Conservation (phyloP, 2,113 vertebrate species). For the Ciconia boyciana region DNA sequence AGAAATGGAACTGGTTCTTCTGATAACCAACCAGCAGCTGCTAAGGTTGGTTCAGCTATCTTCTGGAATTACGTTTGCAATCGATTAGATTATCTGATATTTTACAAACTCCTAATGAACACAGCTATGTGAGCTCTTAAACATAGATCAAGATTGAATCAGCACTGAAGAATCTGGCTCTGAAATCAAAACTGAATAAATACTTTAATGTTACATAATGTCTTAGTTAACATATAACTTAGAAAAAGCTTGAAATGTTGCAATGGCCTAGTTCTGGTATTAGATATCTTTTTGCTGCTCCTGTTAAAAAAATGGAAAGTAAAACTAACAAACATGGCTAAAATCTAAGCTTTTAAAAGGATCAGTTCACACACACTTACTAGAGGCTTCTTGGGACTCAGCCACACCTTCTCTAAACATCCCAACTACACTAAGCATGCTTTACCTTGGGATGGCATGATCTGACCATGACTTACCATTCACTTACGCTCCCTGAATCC, state of each 20-base stretch:
- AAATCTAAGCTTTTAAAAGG: neutral
- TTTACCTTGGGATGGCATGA: neutral
- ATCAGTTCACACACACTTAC: neutral
- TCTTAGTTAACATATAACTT: conserved; percentile 58
- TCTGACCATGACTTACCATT: neutral
- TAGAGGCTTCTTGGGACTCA: neutral
- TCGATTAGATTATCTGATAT: neutral
- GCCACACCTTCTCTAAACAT: neutral
- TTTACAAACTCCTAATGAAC: neutral
- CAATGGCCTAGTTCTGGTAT: neutral
- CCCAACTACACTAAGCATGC: neutral
- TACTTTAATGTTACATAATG: conserved; percentile 45
- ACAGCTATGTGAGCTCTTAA: neutral
- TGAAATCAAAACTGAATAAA: conserved; percentile 35
- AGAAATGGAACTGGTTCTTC: neutral
- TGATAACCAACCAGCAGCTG: neutral
- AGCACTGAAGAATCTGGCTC: neutral
- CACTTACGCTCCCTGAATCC: neutral
- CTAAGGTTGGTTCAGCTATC: neutral
- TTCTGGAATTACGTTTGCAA: neutral
- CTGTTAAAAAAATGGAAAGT: neutral
- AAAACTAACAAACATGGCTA: neutral
- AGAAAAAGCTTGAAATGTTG: conserved; percentile 15
- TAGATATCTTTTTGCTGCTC: neutral
- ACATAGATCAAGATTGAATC: neutral